These are phyloP conservation scores for Conops quadrifasciatus DNA, from an alignment of 2,888 invertebrate species.

Conservation along the genomic window DNA sequence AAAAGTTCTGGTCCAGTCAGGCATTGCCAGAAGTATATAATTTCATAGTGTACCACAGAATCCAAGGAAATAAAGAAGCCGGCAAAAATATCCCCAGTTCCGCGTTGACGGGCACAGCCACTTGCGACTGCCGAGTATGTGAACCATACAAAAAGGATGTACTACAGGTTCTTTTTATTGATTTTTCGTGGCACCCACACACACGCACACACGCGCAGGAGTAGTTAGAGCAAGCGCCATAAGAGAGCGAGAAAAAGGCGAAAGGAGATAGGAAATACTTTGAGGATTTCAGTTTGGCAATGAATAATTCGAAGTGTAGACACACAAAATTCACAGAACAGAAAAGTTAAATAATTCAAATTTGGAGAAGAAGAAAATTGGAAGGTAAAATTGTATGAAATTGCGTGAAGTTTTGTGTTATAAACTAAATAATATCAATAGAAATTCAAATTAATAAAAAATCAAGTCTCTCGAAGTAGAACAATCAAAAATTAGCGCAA, in stretches of 20 bases:
- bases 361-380: constrained; percentile 7
- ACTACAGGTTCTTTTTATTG: constrained; percentile 56
- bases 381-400: neutral
- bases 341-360: constrained; percentile 29
- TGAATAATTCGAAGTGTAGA: constrained; percentile 41
- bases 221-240: neutral
- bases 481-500: constrained; percentile 8
- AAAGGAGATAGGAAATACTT: constrained; percentile 30
- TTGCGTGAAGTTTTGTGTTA: neutral
- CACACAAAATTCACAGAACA: constrained; percentile 24
- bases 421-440: neutral
- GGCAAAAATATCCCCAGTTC: constrained; percentile 23
- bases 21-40: constrained; percentile 8
- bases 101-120: constrained; percentile 24
- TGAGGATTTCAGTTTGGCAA: constrained; percentile 38
- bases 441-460: too few relatives aligned
- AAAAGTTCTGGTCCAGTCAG: neutral
- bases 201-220: neutral
- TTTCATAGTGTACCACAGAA: neutral
- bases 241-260: constrained; percentile 20
- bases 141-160: constrained; percentile 40
- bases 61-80: constrained; percentile 5
- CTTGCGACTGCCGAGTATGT: neutral
- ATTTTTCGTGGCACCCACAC: constrained; percentile 47
- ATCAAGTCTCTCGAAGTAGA: too few relatives aligned